Conservation (phyloP, 2,888 invertebrate genomes). For the Oscheius sp. region DNA sequence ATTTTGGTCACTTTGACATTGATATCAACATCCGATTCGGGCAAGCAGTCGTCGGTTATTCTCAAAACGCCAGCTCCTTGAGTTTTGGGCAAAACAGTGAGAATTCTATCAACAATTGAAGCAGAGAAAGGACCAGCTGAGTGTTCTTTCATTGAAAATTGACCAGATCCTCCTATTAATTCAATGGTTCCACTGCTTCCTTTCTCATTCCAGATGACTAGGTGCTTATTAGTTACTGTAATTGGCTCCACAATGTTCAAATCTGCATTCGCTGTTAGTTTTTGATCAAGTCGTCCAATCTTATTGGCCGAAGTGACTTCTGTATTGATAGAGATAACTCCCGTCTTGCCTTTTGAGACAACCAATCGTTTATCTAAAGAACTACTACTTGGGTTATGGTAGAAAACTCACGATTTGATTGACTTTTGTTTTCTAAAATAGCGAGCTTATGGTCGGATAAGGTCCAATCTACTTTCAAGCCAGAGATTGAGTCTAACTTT, state of each 20-base stretch:
- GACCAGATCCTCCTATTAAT: conserved; percentile 62
- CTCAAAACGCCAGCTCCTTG: conserved; percentile 44
- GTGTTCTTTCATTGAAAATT: conserved; percentile 42
- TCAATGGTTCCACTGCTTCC: conserved; percentile 36
- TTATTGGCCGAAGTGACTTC: conserved; percentile 15
- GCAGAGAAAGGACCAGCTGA: conserved; percentile 3
- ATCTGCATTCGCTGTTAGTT: conserved; percentile 35
- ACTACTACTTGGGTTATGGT: background rate
- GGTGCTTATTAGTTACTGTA: conserved; percentile 7
- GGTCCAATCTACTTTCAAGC: conserved; percentile 31
- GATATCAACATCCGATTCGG: conserved; percentile 43
- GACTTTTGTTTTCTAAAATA: background rate
- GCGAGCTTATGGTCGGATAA: conserved; percentile 5
- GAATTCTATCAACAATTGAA: conserved; percentile 4
- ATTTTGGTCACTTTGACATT: conserved; percentile 57
- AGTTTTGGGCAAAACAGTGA: conserved; percentile 41
- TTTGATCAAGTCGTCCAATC: background rate
- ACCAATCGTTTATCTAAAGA: background rate
- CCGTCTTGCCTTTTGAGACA: conserved; percentile 28
- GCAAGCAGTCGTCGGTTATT: conserved; percentile 57
- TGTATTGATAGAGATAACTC: conserved; percentile 30
- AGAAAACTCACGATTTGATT: background rate
- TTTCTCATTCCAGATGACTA: conserved; percentile 59
- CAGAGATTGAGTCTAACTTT: conserved; percentile 41
- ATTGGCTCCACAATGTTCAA: conserved; percentile 42